Conservation (phyloP, 1,140 invertebrate species). For the Cotesia chilonis region DNA sequence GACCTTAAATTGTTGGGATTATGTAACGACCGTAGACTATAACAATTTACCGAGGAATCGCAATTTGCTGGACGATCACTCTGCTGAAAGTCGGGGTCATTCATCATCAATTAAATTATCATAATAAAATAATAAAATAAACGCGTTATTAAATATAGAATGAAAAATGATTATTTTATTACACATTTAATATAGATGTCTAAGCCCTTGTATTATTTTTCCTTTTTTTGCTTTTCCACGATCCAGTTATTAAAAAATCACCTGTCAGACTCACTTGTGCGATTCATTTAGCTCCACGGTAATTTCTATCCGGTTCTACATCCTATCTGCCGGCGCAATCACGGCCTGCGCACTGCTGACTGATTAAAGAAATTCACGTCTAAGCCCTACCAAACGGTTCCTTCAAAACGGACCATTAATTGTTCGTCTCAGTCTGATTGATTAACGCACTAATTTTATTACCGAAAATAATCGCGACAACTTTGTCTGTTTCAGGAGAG, state of each 20-base stretch:
- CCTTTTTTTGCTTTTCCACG: conserved; percentile 6
- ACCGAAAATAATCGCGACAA: conserved; percentile 42
- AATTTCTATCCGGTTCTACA: conserved; percentile 22
- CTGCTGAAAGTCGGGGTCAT: too few species aligned
- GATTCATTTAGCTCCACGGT: conserved; percentile 50
- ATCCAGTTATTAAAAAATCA: conserved; percentile 51
- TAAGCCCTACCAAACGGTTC: conserved; percentile 40
- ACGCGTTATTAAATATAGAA: too few species aligned
- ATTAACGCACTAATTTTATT: conserved; percentile 54
- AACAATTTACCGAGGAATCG: too few species aligned
- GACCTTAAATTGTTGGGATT: too few species aligned
- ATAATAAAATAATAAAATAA: too few species aligned
- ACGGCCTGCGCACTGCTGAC: conserved; percentile 39
- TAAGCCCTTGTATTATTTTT: background rate
- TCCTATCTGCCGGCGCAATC: conserved; percentile 28
- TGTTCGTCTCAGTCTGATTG: conserved; percentile 50
- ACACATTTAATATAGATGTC: background rate
- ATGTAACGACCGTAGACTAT: too few species aligned
- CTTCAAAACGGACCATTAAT: conserved; percentile 54
- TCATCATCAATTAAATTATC: too few species aligned
- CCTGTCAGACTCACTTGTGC: conserved; percentile 52
- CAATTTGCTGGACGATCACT: too few species aligned
- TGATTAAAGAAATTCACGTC: conserved; percentile 58
- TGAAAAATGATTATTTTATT: too few species aligned
- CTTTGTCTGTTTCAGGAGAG: background rate